phyloP scores from a whole-genome alignment of 2,888 invertebrate genomes.

The Deilephila porcellus region DNA sequence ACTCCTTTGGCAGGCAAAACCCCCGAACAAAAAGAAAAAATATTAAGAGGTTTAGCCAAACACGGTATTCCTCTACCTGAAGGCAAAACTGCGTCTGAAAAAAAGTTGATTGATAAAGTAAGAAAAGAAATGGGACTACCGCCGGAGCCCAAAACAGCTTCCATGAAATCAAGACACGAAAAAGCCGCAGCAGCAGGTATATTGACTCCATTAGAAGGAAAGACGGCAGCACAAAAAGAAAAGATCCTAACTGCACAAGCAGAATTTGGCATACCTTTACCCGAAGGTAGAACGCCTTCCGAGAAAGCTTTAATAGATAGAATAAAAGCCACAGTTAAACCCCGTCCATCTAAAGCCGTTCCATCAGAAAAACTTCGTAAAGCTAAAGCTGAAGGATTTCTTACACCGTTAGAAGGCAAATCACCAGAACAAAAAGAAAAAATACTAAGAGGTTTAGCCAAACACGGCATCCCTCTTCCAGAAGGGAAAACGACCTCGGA shows the following conservation, averaged over 20 bases:
- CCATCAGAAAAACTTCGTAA: constrained; percentile 37
- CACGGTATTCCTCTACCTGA: constrained; percentile 45
- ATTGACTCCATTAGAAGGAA: constrained; percentile 50
- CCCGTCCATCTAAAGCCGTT: not conserved
- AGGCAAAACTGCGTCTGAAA: constrained; percentile 47
- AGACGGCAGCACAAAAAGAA: constrained; percentile 46
- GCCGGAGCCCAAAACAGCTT: constrained; percentile 42
- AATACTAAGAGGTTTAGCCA: constrained; percentile 44
- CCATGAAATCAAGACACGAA: constrained; percentile 38
- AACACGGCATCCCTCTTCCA: constrained; percentile 43
- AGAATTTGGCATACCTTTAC: constrained; percentile 46
- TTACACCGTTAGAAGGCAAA: constrained; percentile 52
- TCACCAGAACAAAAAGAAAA: constrained; percentile 46
- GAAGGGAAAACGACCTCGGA: constrained; percentile 39
- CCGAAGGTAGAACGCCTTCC: constrained; percentile 49
- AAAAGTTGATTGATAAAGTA: constrained; percentile 43
- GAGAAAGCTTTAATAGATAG: constrained; percentile 47
- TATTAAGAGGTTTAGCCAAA: constrained; percentile 40
- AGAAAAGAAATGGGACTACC: constrained; percentile 44
- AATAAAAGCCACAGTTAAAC: constrained; percentile 36
- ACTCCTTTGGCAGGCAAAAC: constrained; percentile 43
- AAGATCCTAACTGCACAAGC: constrained; percentile 44
- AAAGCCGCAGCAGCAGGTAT: constrained; percentile 45
- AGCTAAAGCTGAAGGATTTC: constrained; percentile 44
- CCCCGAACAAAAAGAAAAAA: constrained; percentile 43